Percentiles rank a stretch among this genome's conserved stretches.
Conservation (phyloP, 2,797 vertebrate species). For the Sebastiscus albofasciatus region DNA sequence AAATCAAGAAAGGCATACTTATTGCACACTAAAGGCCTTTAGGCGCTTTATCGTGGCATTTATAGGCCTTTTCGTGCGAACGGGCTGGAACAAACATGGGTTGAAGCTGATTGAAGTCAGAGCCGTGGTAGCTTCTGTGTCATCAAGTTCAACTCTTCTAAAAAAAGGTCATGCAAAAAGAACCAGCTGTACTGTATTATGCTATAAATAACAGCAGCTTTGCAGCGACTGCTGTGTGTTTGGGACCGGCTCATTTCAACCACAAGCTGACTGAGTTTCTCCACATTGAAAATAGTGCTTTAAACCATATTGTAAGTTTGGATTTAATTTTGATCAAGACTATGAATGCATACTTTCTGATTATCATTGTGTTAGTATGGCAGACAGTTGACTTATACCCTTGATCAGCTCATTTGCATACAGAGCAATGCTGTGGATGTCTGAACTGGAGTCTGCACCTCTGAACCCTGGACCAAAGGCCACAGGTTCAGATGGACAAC, state of each 20-base stretch:
- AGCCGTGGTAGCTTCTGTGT: slow-evolving; percentile 35
- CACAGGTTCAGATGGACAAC: slow-evolving; percentile 77
- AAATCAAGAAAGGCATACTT: too few species aligned
- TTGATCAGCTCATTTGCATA: slow-evolving; percentile 14
- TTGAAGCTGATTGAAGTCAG: slow-evolving; percentile 26
- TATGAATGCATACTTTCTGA: background rate
- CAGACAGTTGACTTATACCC: background rate
- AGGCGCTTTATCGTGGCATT: too few species aligned
- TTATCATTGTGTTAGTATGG: background rate
- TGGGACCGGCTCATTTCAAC: slow-evolving; percentile 29
- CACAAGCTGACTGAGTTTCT: slow-evolving; percentile 4
- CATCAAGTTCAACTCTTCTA: slow-evolving; percentile 47
- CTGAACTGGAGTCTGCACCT: slow-evolving; percentile 60
- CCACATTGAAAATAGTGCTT: background rate
- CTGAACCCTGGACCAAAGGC: slow-evolving; percentile 74
- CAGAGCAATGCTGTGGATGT: slow-evolving; percentile 20
- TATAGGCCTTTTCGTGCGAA: too few species aligned
- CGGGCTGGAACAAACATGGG: background rate
- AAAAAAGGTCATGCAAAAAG: slow-evolving; percentile 34
- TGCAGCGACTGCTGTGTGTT: slow-evolving; percentile 26
- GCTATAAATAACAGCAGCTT: slow-evolving; percentile 67
- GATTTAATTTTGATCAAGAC: background rate
- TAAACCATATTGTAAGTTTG: background rate
- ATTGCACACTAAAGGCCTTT: too few species aligned
- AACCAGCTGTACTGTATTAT: slow-evolving; percentile 24